Evolutionary conservation across 2,113 vertebrate species (phyloP).

Genomic region (Platysternon megacephalum): DNA sequence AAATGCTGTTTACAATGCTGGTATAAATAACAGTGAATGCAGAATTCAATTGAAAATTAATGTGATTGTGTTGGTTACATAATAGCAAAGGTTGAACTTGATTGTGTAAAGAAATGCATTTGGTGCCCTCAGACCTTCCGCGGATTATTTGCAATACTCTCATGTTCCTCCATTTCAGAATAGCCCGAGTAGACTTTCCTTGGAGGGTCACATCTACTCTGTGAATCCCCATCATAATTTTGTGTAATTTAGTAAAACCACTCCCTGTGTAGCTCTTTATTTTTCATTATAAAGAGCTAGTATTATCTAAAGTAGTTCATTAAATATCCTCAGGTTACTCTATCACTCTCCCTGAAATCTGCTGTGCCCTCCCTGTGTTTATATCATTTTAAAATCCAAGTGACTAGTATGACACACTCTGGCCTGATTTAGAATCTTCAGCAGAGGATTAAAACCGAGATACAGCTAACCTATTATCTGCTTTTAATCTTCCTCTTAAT

Average conservation of each 20-base stretch:
- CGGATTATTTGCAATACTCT: constrained; percentile 31
- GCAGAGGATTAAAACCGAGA: not conserved
- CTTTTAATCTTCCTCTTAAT: not conserved
- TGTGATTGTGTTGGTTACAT: constrained; percentile 20
- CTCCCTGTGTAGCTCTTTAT: constrained; percentile 7
- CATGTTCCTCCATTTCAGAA: constrained; percentile 19
- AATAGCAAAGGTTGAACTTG: not conserved
- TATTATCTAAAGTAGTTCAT: constrained; percentile 36
- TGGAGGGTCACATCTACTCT: constrained; percentile 9
- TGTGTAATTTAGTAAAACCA: constrained; percentile 22
- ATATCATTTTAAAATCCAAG: not conserved
- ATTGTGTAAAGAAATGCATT: constrained; percentile 14
- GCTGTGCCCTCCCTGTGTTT: not conserved
- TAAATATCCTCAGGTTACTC: constrained; percentile 23
- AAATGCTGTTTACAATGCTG: not conserved
- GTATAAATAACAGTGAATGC: not conserved
- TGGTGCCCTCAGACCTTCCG: not conserved
- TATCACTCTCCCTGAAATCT: not conserved
- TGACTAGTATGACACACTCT: not conserved
- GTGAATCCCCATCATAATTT: constrained; percentile 43
- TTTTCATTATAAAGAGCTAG: constrained; percentile 17
- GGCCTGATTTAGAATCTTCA: not conserved
- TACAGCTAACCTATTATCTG: not conserved
- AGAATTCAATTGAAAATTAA: constrained; percentile 45
- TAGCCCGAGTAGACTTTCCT: constrained; percentile 37